These are phyloP conservation scores for Drepana arcuata DNA, from an alignment of 1,140 invertebrate species.

Conservation along the genomic window DNA sequence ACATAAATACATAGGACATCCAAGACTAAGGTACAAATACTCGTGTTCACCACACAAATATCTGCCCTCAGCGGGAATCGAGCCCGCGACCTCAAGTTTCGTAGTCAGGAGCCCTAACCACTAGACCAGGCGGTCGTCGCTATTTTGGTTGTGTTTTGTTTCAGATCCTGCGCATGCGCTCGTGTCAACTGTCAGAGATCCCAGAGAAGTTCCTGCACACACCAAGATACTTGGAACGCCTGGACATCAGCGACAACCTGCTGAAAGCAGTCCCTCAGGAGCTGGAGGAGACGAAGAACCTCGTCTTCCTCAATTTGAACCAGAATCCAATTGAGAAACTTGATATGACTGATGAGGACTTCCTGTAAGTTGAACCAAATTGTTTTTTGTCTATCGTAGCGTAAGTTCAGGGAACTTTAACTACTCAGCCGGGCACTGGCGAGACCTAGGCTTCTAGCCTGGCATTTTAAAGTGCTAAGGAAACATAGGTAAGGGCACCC, in stretches of 20 bases:
- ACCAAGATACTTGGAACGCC: conserved; percentile 73
- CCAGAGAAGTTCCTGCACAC: conserved; percentile 78
- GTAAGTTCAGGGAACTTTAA: too few species aligned
- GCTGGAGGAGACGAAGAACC: conserved; percentile 72
- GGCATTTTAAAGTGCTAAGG: not conserved
- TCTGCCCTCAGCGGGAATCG: too few species aligned
- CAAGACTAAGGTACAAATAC: too few species aligned
- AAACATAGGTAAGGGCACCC: not conserved
- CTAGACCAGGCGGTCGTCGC: not conserved
- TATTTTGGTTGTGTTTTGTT: not conserved
- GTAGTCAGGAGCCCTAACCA: too few species aligned
- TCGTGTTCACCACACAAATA: too few species aligned
- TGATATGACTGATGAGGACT: conserved; percentile 35
- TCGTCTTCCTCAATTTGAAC: conserved; percentile 77
- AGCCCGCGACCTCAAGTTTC: too few species aligned
- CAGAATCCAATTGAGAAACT: conserved; percentile 76
- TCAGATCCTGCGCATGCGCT: conserved; percentile 77
- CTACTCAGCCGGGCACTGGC: not conserved
- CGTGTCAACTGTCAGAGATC: conserved; percentile 75
- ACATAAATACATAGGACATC: too few species aligned
- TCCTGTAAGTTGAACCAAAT: conserved; percentile 50
- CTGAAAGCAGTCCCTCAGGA: conserved; percentile 74
- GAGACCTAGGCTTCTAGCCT: not conserved
- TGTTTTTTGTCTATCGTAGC: too few species aligned
- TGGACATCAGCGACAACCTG: conserved; percentile 80